phyloP scores from a whole-genome alignment of 2,113 vertebrate species.

The Budorcas taxicolor region DNA sequence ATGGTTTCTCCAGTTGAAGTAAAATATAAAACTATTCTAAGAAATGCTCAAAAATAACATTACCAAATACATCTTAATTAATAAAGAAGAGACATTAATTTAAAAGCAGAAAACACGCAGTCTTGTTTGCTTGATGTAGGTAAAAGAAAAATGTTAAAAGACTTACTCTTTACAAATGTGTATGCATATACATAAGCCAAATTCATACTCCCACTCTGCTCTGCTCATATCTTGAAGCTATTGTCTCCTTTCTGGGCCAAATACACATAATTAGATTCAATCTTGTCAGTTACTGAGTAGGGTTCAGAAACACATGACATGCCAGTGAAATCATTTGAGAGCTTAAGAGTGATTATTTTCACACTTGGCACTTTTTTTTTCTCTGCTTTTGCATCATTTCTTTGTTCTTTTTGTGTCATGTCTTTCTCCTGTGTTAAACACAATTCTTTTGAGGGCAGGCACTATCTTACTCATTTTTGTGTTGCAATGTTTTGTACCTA shows the following conservation, averaged over 20 bases:
- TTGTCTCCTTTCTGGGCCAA: neutral
- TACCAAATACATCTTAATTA: neutral
- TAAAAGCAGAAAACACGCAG: slow-evolving; percentile 1
- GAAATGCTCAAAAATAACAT: neutral
- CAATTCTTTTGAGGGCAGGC: neutral
- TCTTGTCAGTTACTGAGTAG: neutral
- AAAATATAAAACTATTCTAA: slow-evolving; percentile 14
- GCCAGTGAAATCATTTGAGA: neutral
- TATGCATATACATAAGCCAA: neutral
- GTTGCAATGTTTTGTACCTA: neutral
- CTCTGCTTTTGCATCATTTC: neutral
- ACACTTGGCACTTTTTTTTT: neutral
- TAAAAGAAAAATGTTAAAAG: neutral
- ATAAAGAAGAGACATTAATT: neutral
- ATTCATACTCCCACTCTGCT: neutral
- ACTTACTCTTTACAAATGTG: neutral
- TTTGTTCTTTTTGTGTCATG: neutral
- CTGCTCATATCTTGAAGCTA: neutral
- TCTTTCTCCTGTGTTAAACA: neutral
- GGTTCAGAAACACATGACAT: neutral
- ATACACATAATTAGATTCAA: neutral
- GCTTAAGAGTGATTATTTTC: neutral
- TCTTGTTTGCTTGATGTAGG: neutral
- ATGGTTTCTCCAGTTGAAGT: neutral
- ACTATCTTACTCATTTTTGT: neutral